phyloP scores from a whole-genome alignment of 2,888 invertebrate genomes.

The Papilio demoleus region DNA sequence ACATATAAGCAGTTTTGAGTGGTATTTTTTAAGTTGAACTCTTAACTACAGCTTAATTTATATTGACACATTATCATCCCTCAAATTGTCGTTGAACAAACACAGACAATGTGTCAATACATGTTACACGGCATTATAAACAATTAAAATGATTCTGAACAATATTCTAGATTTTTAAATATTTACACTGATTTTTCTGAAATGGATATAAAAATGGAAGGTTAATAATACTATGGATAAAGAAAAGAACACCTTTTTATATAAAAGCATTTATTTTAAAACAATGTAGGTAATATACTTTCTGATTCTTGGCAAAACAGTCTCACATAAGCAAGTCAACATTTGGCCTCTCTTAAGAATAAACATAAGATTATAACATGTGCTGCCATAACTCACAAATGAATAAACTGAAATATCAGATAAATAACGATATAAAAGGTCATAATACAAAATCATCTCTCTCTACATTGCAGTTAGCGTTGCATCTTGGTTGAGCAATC shows the following conservation, averaged over 20 bases:
- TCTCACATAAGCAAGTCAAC: constrained; percentile 84
- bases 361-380: constrained; percentile 80
- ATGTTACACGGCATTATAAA: too few species aligned
- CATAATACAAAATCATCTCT: constrained; percentile 75
- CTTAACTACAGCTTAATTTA: too few species aligned
- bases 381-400: constrained; percentile 82
- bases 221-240: not conserved
- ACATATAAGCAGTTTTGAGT: too few species aligned
- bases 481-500: constrained; percentile 82
- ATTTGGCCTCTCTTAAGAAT: constrained; percentile 83
- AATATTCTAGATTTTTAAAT: not conserved
- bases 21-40: too few species aligned
- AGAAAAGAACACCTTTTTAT: constrained; percentile 56
- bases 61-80: too few species aligned
- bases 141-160: too few species aligned
- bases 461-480: constrained; percentile 80
- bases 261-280: constrained; percentile 84
- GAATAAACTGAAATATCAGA: constrained; percentile 77
- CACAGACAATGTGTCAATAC: too few species aligned
- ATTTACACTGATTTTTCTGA: not conserved
- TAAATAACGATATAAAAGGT: constrained; percentile 77
- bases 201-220: constrained; percentile 16
- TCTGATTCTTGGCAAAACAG: constrained; percentile 84
- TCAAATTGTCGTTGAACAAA: too few species aligned
- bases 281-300: constrained; percentile 84